Base-by-base conservation (phyloP, 2,888 invertebrate species). In the Seira ritae region DNA sequence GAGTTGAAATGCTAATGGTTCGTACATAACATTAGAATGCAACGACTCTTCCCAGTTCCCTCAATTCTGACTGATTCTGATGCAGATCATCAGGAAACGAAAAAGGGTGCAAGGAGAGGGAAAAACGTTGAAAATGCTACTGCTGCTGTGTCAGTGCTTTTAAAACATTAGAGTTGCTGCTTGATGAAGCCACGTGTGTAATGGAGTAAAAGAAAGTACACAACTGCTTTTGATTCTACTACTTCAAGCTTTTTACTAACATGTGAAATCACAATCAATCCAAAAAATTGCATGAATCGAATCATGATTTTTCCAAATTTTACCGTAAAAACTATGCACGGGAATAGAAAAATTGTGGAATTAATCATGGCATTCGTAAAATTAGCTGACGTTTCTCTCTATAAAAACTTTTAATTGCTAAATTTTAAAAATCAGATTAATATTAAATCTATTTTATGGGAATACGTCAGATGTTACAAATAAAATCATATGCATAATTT, bases 1-100 rank as follows among this genome's bases (percentile, higher is more conserved):
- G 68, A 81, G 85, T 82, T 83, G 79, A 85, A 86, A 85, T 85
- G 86, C 80, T 85, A 87, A 87, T 87, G 87, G 87, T 69, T 86
- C 84, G 87, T 85, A 85, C 84, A 83, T 80, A 87, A 82, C 84
- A 87, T 87, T 87, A 86, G 80, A 80, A 80, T 80, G 80, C 86
- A 87, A 86, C 86, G 87, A 87, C 86, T 83, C 80, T 77, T 73
- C 70, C 60, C 17, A 24, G 55, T 77, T 73, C 70, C 60, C 17
- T 46, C 67, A 72, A 68, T 76, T 22, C 19, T 71, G 24, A 23
- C 69, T 73, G 19, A 17, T 24, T 84, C 42, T 23, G 72, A 60
- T 74, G 81, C 67, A 69, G 73, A 77, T 84, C 81, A 84, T 24
- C 55, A 72, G 37, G 55, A 78, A 67, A 71, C 31, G 66, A 24